phyloP scores from a whole-genome alignment of 2,888 invertebrate species.

The Cotesia congregata region DNA sequence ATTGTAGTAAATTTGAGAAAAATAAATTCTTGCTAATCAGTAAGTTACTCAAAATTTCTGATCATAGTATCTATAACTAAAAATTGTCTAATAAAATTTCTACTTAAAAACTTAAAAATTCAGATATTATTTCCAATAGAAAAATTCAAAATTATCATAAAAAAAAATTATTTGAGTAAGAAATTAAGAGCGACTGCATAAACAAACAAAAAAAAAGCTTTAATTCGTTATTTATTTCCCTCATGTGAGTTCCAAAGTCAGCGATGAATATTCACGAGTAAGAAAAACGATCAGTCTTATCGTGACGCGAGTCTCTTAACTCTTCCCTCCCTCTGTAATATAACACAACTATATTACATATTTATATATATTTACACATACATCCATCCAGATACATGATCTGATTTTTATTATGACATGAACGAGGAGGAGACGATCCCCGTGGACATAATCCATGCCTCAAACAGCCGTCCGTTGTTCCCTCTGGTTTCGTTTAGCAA shows the following conservation, averaged over 20 bases:
- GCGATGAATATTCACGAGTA: conserved; percentile 34
- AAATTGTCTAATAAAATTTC: too few species aligned
- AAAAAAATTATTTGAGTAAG: not conserved
- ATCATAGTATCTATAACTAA: too few species aligned
- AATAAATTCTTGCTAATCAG: too few species aligned
- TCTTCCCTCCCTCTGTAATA: not conserved
- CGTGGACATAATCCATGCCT: conserved; percentile 3
- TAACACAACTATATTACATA: not conserved
- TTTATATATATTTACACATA: conserved; percentile 1
- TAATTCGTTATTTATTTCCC: not conserved
- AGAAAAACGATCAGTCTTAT: conserved; percentile 14
- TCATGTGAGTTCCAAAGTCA: not conserved
- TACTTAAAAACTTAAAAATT: too few species aligned
- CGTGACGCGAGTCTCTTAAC: conserved; percentile 2
- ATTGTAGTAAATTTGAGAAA: too few species aligned
- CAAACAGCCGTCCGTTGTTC: conserved; percentile 5
- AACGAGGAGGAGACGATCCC: conserved; percentile 13
- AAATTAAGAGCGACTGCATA: not conserved
- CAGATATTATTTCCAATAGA: too few species aligned
- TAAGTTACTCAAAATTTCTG: too few species aligned
- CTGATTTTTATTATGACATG: conserved; percentile 22
- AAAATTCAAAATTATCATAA: too few species aligned
- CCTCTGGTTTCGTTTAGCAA: conserved; percentile 10
- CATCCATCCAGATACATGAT: conserved; percentile 1
- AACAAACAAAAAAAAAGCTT: not conserved